Evolutionary conservation across 1,140 invertebrate genomes (phyloP).

Genomic region (Cherax destructor): DNA sequence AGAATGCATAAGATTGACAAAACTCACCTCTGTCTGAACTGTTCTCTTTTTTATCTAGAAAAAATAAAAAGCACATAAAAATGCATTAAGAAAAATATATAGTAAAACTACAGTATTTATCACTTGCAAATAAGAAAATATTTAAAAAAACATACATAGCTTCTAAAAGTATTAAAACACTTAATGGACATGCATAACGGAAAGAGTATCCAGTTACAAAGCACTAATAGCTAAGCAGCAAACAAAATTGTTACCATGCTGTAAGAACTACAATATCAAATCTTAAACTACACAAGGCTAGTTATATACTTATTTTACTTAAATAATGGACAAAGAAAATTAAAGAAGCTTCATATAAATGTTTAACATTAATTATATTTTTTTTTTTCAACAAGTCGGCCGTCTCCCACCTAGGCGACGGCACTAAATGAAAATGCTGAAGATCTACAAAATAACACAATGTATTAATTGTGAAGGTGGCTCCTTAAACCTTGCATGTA

Average conservation of each 20-base stretch:
- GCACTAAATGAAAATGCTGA: too few relatives aligned
- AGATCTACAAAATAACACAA: too few relatives aligned
- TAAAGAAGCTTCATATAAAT: too few relatives aligned
- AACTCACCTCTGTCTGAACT: constrained; percentile 14
- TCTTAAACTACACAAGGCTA: background rate
- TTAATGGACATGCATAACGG: background rate
- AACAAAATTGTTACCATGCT: background rate
- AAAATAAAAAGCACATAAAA: constrained; percentile 17
- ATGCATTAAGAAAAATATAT: background rate
- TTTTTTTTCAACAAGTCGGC: too few relatives aligned
- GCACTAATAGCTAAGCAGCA: background rate
- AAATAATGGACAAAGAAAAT: too few relatives aligned
- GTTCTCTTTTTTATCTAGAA: constrained; percentile 22
- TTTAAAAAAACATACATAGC: background rate
- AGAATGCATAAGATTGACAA: background rate
- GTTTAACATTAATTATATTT: too few relatives aligned
- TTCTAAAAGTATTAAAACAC: background rate
- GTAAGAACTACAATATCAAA: background rate
- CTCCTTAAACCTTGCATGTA: too few relatives aligned
- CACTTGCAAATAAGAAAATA: background rate
- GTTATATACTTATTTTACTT: background rate
- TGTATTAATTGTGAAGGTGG: too few relatives aligned
- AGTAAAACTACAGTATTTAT: background rate
- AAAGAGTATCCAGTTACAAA: background rate
- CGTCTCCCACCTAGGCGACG: too few relatives aligned